Evolutionary conservation across 2,888 invertebrate genomes (phyloP).

Genomic region (Eumacrocentrus americanus): DNA sequence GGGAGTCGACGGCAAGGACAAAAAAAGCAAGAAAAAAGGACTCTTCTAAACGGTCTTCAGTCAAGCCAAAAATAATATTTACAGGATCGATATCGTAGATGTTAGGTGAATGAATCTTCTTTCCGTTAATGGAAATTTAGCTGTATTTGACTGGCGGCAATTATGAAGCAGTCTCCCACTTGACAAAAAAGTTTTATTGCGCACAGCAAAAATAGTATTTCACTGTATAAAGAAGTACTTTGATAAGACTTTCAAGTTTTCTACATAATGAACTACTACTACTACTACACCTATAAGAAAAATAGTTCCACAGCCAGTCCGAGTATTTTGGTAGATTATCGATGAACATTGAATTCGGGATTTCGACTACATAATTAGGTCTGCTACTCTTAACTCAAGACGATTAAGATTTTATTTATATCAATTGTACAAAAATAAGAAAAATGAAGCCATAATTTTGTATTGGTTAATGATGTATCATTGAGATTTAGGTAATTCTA

Average conservation of each 20-base stretch:
- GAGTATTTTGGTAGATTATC: not conserved
- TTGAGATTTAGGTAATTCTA: not conserved
- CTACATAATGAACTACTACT: not conserved
- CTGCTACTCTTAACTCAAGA: not conserved
- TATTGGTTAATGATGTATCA: not conserved
- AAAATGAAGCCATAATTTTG: not conserved
- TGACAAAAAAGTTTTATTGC: constrained; percentile 2
- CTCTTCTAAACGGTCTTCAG: constrained; percentile 71
- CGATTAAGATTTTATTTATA: constrained; percentile 1
- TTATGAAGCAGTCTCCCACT: not conserved
- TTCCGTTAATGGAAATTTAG: not conserved
- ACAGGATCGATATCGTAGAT: not conserved
- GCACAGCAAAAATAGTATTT: constrained; percentile 5
- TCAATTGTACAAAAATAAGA: constrained; percentile 9
- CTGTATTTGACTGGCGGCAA: not conserved
- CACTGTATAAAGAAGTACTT: constrained; percentile 13
- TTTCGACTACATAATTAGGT: constrained; percentile 1
- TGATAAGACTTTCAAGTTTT: constrained; percentile 19
- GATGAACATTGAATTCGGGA: not conserved
- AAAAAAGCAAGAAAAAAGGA: constrained; percentile 89
- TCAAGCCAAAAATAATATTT: constrained; percentile 35
- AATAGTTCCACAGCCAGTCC: not conserved
- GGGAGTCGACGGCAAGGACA: constrained; percentile 84
- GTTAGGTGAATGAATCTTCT: not conserved
- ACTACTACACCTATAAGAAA: not conserved